phyloP scores from a whole-genome alignment of 2,888 invertebrate genomes.

The Ophioninae sp. region DNA sequence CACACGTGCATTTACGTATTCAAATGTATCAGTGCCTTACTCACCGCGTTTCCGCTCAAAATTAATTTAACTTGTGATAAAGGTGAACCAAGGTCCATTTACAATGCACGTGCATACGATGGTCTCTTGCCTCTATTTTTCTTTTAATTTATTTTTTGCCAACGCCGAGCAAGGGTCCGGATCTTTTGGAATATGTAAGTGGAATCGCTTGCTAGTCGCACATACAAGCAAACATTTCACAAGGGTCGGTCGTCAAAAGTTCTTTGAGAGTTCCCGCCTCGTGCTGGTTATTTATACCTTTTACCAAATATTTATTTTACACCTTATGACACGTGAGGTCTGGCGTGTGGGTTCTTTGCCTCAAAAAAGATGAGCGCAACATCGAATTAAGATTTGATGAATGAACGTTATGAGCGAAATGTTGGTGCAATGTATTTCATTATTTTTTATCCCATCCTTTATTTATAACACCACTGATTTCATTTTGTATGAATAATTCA shows the following conservation, averaged over 20 bases:
- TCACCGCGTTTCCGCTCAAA: conserved; percentile 31
- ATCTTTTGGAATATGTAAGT: conserved; percentile 53
- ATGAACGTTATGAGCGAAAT: background rate
- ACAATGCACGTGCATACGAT: conserved; percentile 27
- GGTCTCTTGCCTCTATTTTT: conserved; percentile 34
- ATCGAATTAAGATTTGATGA: conserved; percentile 40
- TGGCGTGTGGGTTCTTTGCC: conserved; percentile 33
- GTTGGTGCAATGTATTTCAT: conserved; percentile 14
- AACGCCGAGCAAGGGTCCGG: conserved; percentile 39
- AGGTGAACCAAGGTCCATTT: conserved; percentile 53
- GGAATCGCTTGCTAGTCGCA: conserved; percentile 36
- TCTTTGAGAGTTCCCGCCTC: conserved; percentile 40
- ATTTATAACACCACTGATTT: background rate
- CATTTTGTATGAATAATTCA: background rate
- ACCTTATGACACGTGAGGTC: conserved; percentile 16
- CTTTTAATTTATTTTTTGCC: conserved; percentile 2
- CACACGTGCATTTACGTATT: background rate
- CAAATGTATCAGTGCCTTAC: conserved; percentile 44
- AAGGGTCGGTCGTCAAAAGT: conserved; percentile 47
- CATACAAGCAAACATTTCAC: conserved; percentile 16
- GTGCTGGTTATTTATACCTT: conserved; percentile 47
- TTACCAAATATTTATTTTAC: background rate
- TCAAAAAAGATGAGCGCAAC: conserved; percentile 8
- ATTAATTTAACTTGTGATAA: conserved; percentile 54
- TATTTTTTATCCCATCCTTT: background rate